phyloP scores from a whole-genome alignment of 2,797 vertebrate species.

The Bufotes viridis region DNA sequence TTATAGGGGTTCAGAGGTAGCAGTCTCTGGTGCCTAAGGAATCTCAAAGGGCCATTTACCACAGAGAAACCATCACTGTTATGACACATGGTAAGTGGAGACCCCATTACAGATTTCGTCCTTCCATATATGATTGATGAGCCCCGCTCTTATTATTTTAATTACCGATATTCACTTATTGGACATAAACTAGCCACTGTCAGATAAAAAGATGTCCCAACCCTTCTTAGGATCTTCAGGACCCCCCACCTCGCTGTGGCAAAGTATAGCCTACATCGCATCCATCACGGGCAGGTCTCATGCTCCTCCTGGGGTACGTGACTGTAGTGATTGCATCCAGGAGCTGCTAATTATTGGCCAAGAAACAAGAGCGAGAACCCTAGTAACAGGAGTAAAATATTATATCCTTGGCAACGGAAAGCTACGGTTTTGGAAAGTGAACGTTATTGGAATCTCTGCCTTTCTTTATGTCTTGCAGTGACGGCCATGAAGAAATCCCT shows the following conservation, averaged over 20 bases:
- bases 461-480: slow-evolving; percentile 15
- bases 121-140: not conserved
- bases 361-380: slow-evolving; percentile 13
- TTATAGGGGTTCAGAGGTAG: too few relatives aligned
- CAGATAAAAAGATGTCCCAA: not conserved
- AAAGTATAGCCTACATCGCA: too few relatives aligned
- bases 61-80: too few relatives aligned
- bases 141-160: not conserved
- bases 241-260: too few relatives aligned
- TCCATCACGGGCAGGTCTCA: not conserved
- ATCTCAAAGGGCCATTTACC: too few relatives aligned
- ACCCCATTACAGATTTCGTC: too few relatives aligned
- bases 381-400: slow-evolving; percentile 18
- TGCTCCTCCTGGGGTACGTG: not conserved
- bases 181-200: not conserved
- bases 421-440: not conserved
- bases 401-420: slow-evolving; percentile 39
- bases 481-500: slow-evolving; percentile 42
- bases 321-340: slow-evolving; percentile 2
- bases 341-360: slow-evolving; percentile 33
- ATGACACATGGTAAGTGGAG: too few relatives aligned
- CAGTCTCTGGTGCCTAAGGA: too few relatives aligned
- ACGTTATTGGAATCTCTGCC: slow-evolving; percentile 6
- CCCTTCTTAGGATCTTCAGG: not conserved
- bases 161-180: not conserved